These are phyloP conservation scores for Morpho helenor DNA, from an alignment of 2,888 invertebrate genomes.

Conservation along the genomic window DNA sequence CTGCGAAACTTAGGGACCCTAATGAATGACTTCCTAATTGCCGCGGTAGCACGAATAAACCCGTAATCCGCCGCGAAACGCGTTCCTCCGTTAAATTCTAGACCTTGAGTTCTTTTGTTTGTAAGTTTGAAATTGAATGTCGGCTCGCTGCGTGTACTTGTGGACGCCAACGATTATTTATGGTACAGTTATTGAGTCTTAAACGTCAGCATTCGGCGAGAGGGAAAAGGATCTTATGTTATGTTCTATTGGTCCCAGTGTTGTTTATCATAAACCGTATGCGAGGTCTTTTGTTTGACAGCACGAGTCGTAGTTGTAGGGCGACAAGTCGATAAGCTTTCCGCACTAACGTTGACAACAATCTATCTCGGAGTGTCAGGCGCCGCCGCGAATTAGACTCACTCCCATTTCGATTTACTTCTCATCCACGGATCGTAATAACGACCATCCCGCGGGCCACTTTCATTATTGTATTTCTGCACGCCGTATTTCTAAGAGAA, in stretches of 20 bases:
- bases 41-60: conserved; percentile 72
- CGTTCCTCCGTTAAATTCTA: conserved; percentile 61
- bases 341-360: conserved; percentile 76
- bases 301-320: conserved; percentile 38
- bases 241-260: conserved; percentile 36
- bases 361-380: conserved; percentile 72
- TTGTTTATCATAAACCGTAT: conserved; percentile 21
- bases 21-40: conserved; percentile 80
- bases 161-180: conserved; percentile 50
- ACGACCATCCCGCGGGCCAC: conserved; percentile 43
- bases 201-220: conserved; percentile 34
- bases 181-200: conserved; percentile 43
- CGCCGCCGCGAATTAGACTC: conserved; percentile 72
- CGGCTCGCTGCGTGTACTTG: conserved; percentile 58
- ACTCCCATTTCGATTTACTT: conserved; percentile 75
- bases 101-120: conserved; percentile 63
- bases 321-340: conserved; percentile 69
- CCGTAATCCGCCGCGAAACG: conserved; percentile 67
- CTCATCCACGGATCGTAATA: conserved; percentile 52
- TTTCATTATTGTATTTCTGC: conserved; percentile 47
- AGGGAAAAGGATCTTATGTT: conserved; percentile 50
- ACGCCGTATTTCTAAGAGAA: conserved; percentile 40
- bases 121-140: conserved; percentile 69
- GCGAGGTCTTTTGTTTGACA: conserved; percentile 23
- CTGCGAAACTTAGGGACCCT: conserved; percentile 78